Evolutionary conservation across 2,888 invertebrate species (phyloP).

Genomic region (Melolontha melolontha): DNA sequence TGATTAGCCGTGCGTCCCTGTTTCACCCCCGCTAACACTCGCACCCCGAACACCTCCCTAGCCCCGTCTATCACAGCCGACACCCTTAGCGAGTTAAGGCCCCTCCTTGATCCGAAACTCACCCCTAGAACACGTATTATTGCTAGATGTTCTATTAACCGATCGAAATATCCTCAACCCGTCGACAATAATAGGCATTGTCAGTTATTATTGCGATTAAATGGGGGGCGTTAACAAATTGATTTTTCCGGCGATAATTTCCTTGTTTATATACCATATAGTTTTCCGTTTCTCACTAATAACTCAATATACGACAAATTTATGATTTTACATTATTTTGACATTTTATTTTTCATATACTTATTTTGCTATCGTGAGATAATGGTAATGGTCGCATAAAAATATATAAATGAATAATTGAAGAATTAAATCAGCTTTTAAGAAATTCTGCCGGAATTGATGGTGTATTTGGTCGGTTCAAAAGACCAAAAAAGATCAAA

Average conservation of each 20-base stretch:
- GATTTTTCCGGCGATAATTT: constrained; percentile 55
- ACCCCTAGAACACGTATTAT: constrained; percentile 36
- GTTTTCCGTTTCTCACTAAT: constrained; percentile 4
- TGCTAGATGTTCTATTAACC: constrained; percentile 54
- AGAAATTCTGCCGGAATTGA: too few species aligned
- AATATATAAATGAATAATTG: too few species aligned
- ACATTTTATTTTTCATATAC: too few species aligned
- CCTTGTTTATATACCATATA: constrained; percentile 33
- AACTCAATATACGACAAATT: too few species aligned
- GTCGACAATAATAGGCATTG: constrained; percentile 56
- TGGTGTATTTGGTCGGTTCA: too few species aligned
- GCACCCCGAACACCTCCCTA: constrained; percentile 35
- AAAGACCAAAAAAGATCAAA: too few species aligned
- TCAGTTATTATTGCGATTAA: constrained; percentile 58
- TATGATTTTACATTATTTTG: too few species aligned
- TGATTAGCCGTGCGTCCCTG: constrained; percentile 58
- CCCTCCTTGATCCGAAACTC: constrained; percentile 22
- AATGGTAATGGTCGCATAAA: too few species aligned
- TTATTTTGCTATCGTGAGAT: too few species aligned
- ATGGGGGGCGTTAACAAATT: constrained; percentile 58
- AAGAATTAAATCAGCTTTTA: too few species aligned
- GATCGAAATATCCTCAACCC: constrained; percentile 48
- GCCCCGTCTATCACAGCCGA: constrained; percentile 29
- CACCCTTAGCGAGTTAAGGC: neutral
- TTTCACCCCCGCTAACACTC: constrained; percentile 49